Conservation (phyloP, 1,140 invertebrate genomes). For the Tetramorium alpestre region DNA sequence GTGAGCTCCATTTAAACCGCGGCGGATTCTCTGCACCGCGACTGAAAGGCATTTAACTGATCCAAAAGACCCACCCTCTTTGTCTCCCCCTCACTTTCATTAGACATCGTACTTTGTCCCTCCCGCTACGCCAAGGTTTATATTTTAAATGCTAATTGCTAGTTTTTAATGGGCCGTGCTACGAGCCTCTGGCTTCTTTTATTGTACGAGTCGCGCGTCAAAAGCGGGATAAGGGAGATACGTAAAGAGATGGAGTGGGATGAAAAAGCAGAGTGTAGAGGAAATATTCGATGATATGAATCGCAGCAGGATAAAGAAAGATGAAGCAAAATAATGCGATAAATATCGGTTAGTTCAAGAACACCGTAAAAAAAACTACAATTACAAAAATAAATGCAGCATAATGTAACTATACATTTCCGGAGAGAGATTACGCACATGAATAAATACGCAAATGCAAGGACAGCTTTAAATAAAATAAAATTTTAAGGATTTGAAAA, state of each 20-base stretch:
- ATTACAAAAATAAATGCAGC: not conserved
- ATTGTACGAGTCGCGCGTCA: constrained; percentile 66
- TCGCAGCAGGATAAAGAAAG: not conserved
- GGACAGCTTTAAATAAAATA: not conserved
- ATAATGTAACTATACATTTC: constrained; percentile 10
- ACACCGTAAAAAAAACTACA: not conserved
- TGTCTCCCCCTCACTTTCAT: constrained; percentile 65
- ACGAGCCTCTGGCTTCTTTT: constrained; percentile 68
- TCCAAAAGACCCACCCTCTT: constrained; percentile 82
- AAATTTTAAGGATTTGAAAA: constrained; percentile 16
- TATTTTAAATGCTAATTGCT: constrained; percentile 86
- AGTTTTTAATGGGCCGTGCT: constrained; percentile 83
- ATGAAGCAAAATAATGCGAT: constrained; percentile 19
- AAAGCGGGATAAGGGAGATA: constrained; percentile 45
- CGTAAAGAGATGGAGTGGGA: not conserved
- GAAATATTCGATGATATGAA: constrained; percentile 47
- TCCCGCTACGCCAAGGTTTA: constrained; percentile 76
- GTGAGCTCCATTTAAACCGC: constrained; percentile 83
- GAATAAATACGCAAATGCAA: not conserved
- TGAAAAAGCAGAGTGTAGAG: constrained; percentile 23
- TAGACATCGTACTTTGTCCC: constrained; percentile 69
- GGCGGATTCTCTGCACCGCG: constrained; percentile 72
- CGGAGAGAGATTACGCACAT: not conserved
- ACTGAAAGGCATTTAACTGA: constrained; percentile 85
- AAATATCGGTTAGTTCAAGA: constrained; percentile 32